These are phyloP conservation scores for honey bee (Apis mellifera) DNA, from an alignment of 1,140 invertebrate species.

Conservation along the genomic window Amel_HAv3.1 CM009931.2:22954001-22954500, in stretches of 20 bases:
- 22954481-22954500: too few relatives aligned
- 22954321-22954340: constrained; percentile 20
- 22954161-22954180: constrained; percentile 9
- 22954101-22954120: not conserved
- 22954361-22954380: not conserved
- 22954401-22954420: not conserved
- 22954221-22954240: constrained; percentile 38
- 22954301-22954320: constrained; percentile 35
- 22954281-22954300: constrained; percentile 25
- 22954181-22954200: constrained; percentile 20
- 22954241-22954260: constrained; percentile 16
- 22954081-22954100: not conserved
- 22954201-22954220: constrained; percentile 33
- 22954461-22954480: not conserved
- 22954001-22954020: too few relatives aligned
- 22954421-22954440: constrained; percentile 14
- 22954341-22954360: not conserved
- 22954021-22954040: too few relatives aligned
- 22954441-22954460: not conserved
- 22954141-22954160: not conserved
- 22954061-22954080: not conserved
- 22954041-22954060: too few relatives aligned
- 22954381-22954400: not conserved
- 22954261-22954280: constrained; percentile 29
- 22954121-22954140: not conserved